phyloP scores from a whole-genome alignment of 2,113 vertebrate species.

The Pseudolaguvia tuberculata region DNA sequence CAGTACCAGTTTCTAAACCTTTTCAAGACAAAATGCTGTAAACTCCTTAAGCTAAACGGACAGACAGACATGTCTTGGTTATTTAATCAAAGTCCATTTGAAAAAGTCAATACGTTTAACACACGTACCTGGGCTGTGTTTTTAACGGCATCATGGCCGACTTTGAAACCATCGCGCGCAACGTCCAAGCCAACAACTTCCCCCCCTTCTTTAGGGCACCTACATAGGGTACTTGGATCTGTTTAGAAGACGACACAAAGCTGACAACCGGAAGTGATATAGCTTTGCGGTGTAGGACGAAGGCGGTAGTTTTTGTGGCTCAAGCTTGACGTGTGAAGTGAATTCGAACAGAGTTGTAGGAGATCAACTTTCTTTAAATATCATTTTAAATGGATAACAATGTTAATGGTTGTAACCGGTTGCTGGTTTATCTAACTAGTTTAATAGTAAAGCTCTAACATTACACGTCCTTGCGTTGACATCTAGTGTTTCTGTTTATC shows the following conservation, averaged over 20 bases:
- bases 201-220: background rate
- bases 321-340: background rate
- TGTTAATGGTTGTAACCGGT: background rate
- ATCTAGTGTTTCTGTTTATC: background rate
- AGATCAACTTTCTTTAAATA: background rate
- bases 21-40: no score
- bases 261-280: constrained; percentile 62
- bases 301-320: background rate
- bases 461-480: constrained; percentile 25
- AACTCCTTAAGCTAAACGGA: background rate
- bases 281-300: constrained; percentile 10
- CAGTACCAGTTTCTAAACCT: no score
- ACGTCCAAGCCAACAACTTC: background rate
- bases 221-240: background rate
- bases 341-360: background rate
- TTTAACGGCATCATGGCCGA: background rate
- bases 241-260: background rate
- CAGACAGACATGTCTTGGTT: background rate
- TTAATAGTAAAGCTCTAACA: background rate
- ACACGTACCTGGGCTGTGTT: background rate
- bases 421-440: background rate
- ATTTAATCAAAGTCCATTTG: background rate
- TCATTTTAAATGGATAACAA: background rate
- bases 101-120: no score
- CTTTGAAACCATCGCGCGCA: background rate